Conservation (phyloP, 2,888 invertebrate genomes). For the Pegoplata infirma region DNA sequence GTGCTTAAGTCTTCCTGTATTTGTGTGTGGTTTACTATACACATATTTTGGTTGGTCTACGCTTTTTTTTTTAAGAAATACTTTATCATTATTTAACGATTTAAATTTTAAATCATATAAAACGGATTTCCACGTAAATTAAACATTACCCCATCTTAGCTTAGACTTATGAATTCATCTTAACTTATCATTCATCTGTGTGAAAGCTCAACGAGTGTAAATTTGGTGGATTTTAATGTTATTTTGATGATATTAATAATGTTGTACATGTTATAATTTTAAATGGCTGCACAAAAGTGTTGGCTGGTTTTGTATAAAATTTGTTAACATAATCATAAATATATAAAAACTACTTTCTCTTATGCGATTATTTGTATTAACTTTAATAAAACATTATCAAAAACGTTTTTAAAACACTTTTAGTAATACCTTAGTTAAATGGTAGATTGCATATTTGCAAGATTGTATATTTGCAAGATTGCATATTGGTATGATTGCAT, state of each 20-base stretch:
- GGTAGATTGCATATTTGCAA: no score
- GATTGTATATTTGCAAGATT: no score
- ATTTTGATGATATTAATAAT: conserved; percentile 32
- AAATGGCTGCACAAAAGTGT: no score
- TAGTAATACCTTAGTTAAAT: no score
- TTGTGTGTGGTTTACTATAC: background rate
- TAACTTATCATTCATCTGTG: background rate
- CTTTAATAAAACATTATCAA: no score
- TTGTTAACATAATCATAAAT: no score
- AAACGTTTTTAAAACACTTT: no score
- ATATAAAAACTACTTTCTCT: no score
- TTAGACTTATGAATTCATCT: background rate
- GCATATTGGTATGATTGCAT: no score
- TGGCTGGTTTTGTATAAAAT: no score
- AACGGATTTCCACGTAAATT: conserved; percentile 16
- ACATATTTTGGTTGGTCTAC: background rate
- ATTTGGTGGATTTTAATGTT: conserved; percentile 25
- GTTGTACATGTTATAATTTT: background rate
- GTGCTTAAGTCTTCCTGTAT: conserved; percentile 40
- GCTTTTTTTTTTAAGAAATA: background rate
- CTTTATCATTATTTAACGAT: conserved; percentile 39
- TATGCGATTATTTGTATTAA: no score
- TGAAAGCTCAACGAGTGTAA: background rate
- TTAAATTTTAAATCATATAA: conserved; percentile 17
- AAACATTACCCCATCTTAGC: background rate